A percentile compares a stretch with the other conserved stretches of the same genome.
phyloP scores from a whole-genome alignment of 2,797 vertebrate genomes.

The Myripristis murdjan region DNA sequence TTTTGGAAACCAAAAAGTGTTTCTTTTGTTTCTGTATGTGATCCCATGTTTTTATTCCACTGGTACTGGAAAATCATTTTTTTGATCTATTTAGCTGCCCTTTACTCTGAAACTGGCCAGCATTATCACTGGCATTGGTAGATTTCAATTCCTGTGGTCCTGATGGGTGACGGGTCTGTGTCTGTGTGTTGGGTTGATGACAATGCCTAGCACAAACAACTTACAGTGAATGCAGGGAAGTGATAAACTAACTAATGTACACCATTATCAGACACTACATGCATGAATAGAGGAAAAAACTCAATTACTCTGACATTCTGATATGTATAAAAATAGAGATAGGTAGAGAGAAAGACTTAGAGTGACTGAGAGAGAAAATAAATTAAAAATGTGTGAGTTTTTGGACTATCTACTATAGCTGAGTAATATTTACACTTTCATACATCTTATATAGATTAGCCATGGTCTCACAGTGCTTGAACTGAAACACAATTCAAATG shows the following conservation, averaged over 20 bases:
- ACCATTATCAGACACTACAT: constrained; percentile 60
- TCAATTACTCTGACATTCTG: constrained; percentile 50
- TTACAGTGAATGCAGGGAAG: constrained; percentile 44
- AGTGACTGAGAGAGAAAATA: constrained; percentile 69
- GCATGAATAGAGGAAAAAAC: constrained; percentile 36
- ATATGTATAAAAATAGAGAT: constrained; percentile 70
- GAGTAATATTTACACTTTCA: constrained; percentile 80
- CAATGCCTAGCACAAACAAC: constrained; percentile 64
- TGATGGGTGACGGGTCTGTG: constrained; percentile 1
- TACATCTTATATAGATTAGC: constrained; percentile 62
- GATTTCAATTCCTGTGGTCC: constrained; percentile 12
- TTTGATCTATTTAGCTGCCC: background rate
- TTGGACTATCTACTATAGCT: constrained; percentile 53
- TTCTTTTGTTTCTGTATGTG: background rate
- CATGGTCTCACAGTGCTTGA: constrained; percentile 75
- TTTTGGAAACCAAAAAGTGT: constrained; percentile 7
- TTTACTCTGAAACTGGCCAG: constrained; percentile 2
- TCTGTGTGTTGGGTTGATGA: background rate
- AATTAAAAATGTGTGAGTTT: constrained; percentile 72
- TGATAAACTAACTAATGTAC: constrained; percentile 42
- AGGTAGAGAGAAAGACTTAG: constrained; percentile 32
- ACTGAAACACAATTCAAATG: constrained; percentile 65
- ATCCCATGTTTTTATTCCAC: background rate
- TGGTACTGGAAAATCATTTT: background rate
- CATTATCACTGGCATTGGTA: background rate